Evolutionary conservation across 2,888 invertebrate species (phyloP).

Genomic region (Actias luna): DNA sequence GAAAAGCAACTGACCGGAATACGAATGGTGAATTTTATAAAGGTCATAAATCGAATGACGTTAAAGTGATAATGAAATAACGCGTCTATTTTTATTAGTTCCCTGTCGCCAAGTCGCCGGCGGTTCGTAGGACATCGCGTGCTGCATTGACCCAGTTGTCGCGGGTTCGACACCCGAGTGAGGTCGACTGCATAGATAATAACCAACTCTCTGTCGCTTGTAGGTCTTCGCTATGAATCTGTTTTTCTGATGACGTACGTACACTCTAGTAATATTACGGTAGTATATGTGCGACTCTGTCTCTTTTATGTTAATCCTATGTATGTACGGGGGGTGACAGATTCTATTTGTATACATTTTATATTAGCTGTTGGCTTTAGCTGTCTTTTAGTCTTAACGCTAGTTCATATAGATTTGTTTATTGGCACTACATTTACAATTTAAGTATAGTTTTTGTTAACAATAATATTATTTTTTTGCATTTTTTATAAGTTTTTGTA

Average conservation of each 20-base stretch:
- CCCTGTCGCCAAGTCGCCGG: conserved; percentile 39
- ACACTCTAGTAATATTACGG: neutral
- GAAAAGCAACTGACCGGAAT: neutral
- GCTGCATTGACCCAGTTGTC: conserved; percentile 73
- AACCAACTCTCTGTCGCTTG: conserved; percentile 45
- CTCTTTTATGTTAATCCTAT: neutral
- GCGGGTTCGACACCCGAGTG: conserved; percentile 72
- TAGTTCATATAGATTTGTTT: no score
- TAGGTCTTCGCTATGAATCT: conserved; percentile 49
- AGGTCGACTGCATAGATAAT: conserved; percentile 70
- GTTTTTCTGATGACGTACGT: conserved; percentile 44
- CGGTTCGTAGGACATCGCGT: conserved; percentile 54
- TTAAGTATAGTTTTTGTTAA: no score
- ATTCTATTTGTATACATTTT: no score
- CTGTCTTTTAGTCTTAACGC: no score
- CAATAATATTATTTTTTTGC: no score
- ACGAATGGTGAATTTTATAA: no score
- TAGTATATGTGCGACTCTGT: neutral
- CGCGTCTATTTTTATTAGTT: conserved; percentile 11
- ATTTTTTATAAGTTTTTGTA: no score
- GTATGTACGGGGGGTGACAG: no score
- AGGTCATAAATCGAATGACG: no score
- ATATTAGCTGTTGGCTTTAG: no score
- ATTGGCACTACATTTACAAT: no score
- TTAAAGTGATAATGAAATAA: conserved; percentile 11